phyloP scores from a whole-genome alignment of 2,888 invertebrate species.

The Nymphalis polychloros region DNA sequence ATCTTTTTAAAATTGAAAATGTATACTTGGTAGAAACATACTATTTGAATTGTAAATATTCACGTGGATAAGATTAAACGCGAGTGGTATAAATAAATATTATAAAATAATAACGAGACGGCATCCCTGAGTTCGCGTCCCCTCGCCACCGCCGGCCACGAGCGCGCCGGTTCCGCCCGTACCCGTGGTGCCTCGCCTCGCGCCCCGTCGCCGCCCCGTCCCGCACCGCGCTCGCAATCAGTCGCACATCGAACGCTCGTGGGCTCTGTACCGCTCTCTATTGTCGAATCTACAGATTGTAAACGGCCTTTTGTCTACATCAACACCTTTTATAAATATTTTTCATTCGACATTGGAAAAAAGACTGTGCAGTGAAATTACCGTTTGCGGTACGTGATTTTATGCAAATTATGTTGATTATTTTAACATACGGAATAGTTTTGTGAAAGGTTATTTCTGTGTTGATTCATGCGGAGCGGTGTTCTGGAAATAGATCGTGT shows the following conservation, averaged over 20 bases:
- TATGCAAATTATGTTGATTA: slow-evolving; percentile 61
- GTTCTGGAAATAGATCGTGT: slow-evolving; percentile 79
- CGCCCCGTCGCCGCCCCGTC: slow-evolving; percentile 41
- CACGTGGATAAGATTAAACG: slow-evolving; percentile 1
- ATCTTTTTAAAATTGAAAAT: too few species aligned
- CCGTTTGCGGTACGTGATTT: slow-evolving; percentile 77
- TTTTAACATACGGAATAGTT: slow-evolving; percentile 70
- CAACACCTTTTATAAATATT: slow-evolving; percentile 55
- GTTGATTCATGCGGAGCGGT: slow-evolving; percentile 80
- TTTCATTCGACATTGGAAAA: slow-evolving; percentile 56
- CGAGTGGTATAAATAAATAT: slow-evolving; percentile 6
- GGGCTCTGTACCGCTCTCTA: slow-evolving; percentile 63
- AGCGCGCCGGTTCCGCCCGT: slow-evolving; percentile 35
- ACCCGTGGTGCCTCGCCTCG: slow-evolving; percentile 42
- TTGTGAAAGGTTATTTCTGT: slow-evolving; percentile 80
- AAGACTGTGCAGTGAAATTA: slow-evolving; percentile 74
- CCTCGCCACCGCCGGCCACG: slow-evolving; percentile 40
- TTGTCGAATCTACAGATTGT: slow-evolving; percentile 57
- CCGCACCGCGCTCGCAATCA: slow-evolving; percentile 49
- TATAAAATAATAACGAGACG: slow-evolving; percentile 35
- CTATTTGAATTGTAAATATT: not conserved
- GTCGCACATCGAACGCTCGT: slow-evolving; percentile 74
- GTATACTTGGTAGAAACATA: not conserved
- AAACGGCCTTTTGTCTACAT: slow-evolving; percentile 71
- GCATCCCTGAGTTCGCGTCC: slow-evolving; percentile 52